Evolutionary conservation across 2,888 invertebrate genomes (phyloP), one percentile per base, ranked within the genome.

Genomic region (Ernsta delagoae): DNA sequence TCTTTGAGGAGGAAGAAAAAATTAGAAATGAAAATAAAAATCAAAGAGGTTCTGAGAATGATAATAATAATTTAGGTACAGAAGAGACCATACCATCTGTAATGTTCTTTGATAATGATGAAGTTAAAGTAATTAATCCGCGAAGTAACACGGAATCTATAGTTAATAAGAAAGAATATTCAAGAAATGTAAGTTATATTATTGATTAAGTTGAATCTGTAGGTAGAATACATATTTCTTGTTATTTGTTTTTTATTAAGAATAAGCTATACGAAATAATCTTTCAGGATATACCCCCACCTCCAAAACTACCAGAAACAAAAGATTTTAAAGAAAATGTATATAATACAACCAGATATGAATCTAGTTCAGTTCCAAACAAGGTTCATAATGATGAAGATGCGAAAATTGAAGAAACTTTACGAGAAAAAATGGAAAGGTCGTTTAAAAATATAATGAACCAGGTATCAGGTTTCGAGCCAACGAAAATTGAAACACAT

Each of bases 381-480:
- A 9, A 4, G n/a, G 57, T 41, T 57, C 36, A n/a, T 11, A 39
- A 39, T 39, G 39, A 59, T 8, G 9, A 16, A 59, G 8, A 59
- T 16, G 12, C 4, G 0, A 36, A 36, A 36, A 12, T 12, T 34
- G 57, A 36, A 12, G 59, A 39, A 59, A 41, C 8, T 36, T 4
- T 59, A 0, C 59, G 41, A 16, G 59, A 64, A 56, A 56, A 56
- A 9, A 34, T 54, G 31, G 64, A 12, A 56, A 59, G 16, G 9
- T 59, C 59, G 8, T 60, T 60, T 11, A 16, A 43, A 16, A 43
- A 60, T 31, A 60, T 45, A 24, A 41, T 43, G 41, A 59, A 59
- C 2, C 34, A 59, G 5, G 12, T 59, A n/a, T n/a, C 56, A 36
- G 39, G 59, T 16, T 39, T 12, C 12, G 8, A 39, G 39, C 12